Base-by-base conservation (phyloP, 2,888 invertebrate genomes). In the Aethes cnicana region DNA sequence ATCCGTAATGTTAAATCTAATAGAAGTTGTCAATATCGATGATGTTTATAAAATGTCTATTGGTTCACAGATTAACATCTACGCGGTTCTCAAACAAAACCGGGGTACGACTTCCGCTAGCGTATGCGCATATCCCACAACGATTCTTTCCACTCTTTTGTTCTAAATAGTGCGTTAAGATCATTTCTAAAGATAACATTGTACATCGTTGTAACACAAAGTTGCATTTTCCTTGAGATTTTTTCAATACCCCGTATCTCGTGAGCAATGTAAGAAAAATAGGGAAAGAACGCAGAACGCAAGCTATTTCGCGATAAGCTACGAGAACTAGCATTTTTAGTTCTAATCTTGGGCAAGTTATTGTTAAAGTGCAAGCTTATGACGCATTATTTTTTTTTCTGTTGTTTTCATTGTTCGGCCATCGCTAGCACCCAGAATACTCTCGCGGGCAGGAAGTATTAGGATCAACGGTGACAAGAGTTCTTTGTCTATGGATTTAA, bases 221-320 rank as follows among this genome's bases (percentile, higher is more conserved):
- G 41, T 47, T 47, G 53, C 39, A 48, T 48, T 55, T 53, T 48
- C 44, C 55, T 36, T 25, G 25, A 52, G 32, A 52, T 52, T 39
- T 32, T n/a, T 52, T 52, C 46, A 55, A 55, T 67, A 78, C 74
- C 69, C 54, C 56, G 53, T 64, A 75, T 78, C 70, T 73, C 67
- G n/a, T 68, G 62, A 66, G 59, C 63, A 59, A 59, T 66, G 59
- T 58, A 68, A 72, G 67, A 67, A 71, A 67, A 70, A 63, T 63
- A 67, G 63, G n/a, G 61, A 61, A 65, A 63, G 42, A 54, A 48
- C 50, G 57, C 64, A 62, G 61, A 63, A 64, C 59, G 64, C 54
- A 12, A 26, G 30, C 62, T 62, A 68, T 65, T 65, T 47, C 18
- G 9, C 58, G 74, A 74, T 77, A 74, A 72, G 64, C 66, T 64